Evolutionary conservation across 2,113 vertebrate species (phyloP), one percentile per base, ranked within the genome.

Genomic region (Isichthys henryi): DNA sequence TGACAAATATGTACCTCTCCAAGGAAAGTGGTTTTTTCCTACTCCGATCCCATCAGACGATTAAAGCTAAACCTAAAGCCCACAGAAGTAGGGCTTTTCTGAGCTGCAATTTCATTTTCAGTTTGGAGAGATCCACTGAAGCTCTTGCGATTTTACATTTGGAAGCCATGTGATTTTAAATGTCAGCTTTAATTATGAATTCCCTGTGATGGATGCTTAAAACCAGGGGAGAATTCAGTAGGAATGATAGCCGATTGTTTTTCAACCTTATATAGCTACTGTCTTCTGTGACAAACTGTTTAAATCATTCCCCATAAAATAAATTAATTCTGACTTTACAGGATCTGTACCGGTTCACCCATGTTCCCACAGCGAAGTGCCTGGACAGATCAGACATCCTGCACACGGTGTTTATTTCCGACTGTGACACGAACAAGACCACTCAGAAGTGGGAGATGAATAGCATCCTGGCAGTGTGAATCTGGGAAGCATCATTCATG

Each of bases 401-500:
- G 31, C 98, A 99, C 93, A 97, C 98, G 92, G 96, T 99, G 70
- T 99, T 98, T 93, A 93, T 99, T 92, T 96, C 98, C 4, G 96
- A 96, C 62, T 99, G 98, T 87, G 98, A 99, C 95, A 96, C 93
- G 92, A 96, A 90, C 92, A 99, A 98, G 96, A 95, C 92, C 90
- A 97, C 96, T 31, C 98, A 99, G 92, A 98, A 96, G 91, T 99
- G 98, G 98, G 98, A 99, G 95, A 99, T 99, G 96, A 99, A 99
- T 93, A 99, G 98, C 94, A 99, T 99, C 8, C 95, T 98, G 82
- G 97, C 96, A 53, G 96, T 99, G 90, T 99, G 96, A 52, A 56
- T 31, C 49, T 53, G 49, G 49, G 27, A 90, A 90, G 88, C 92
- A 93, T 92, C 91, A 23, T 94, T 87, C 49, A 21, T 31, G 62